Evolutionary conservation across 2,113 vertebrate species (phyloP), one percentile per base, ranked within the genome.

Genomic region (Oryzias woworae): DNA sequence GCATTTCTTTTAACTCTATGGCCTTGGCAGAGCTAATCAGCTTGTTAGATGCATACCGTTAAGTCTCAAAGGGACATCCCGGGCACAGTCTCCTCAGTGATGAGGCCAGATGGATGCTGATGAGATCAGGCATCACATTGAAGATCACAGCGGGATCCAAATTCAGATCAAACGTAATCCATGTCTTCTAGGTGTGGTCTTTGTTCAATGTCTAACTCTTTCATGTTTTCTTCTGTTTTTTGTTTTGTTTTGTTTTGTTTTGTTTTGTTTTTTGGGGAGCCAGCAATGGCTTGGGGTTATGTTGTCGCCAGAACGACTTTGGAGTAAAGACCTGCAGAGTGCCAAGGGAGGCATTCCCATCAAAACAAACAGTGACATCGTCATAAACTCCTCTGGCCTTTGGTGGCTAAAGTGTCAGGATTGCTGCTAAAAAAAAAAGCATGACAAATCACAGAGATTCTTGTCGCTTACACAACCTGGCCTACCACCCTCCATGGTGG

Each of bases 401-500:
- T 49, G 66, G 53, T 61, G 57, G 62, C 56, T 16, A 5, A 63
- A 76, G 63, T 63, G 43, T 71, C 58, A 26, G 58, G 51, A 68
- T 58, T 75, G 49, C 49, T 31, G 26, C 48, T 62, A 3, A 47
- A 68, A 47, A 36, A 45, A 68, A 47, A 36, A 73, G 17, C 56
- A 93, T 93, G 92, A 66, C 69, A 49, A 75, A 52, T 68, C 83
- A 83, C 22, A 75, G 43, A 81, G 82, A 91, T 85, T 77, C 80
- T 66, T 85, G 71, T 23, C 88, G 88, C 75, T 78, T 92, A 24
- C 87, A 89, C 73, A 85, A 72, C 67, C 88, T 93, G 15, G 92
- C 94, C 42, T 78, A 93, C 80, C 92, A 93, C 63, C 93, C 92
- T 0, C 88, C 90, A 91, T 94, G 93, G 90, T 80, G 64, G 41